These are phyloP conservation scores for Mionectes olivaceus DNA, from an alignment of 2,797 vertebrate species.

Conservation along the genomic window DNA sequence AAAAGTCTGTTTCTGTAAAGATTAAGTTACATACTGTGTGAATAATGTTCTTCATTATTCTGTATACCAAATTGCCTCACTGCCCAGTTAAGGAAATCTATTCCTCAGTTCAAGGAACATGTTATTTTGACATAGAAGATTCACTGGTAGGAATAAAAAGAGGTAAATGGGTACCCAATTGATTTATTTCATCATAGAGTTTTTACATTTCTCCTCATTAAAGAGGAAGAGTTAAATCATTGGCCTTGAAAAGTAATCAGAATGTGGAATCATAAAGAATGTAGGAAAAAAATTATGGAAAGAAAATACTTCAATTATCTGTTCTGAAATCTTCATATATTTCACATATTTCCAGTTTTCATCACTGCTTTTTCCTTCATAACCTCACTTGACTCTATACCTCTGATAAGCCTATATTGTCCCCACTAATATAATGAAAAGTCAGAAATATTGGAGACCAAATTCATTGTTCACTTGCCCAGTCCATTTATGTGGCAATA, in stretches of 20 bases:
- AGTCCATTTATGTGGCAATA: not conserved
- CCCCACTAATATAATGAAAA: not conserved
- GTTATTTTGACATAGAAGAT: not conserved
- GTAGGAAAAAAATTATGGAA: not conserved
- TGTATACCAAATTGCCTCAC: not conserved
- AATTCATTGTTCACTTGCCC: not conserved
- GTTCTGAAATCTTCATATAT: not conserved
- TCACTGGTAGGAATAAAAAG: not conserved
- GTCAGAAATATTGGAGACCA: not conserved
- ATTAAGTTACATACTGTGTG: not conserved
- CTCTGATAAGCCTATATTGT: not conserved
- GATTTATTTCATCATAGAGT: not conserved
- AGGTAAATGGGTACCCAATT: not conserved
- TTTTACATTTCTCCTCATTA: not conserved
- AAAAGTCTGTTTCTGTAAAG: not conserved
- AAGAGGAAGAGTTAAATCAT: not conserved
- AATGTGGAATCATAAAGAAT: not conserved
- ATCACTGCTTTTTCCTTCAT: not conserved
- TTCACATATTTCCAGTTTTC: not conserved
- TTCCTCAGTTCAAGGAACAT: not conserved
- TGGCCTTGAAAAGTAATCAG: not conserved
- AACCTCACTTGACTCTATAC: not conserved
- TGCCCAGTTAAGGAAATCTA: not conserved
- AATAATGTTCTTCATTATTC: not conserved
- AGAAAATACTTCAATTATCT: not conserved